Evolutionary conservation across 1,140 invertebrate species (phyloP).

Genomic region (Drosophila sproati): DNA sequence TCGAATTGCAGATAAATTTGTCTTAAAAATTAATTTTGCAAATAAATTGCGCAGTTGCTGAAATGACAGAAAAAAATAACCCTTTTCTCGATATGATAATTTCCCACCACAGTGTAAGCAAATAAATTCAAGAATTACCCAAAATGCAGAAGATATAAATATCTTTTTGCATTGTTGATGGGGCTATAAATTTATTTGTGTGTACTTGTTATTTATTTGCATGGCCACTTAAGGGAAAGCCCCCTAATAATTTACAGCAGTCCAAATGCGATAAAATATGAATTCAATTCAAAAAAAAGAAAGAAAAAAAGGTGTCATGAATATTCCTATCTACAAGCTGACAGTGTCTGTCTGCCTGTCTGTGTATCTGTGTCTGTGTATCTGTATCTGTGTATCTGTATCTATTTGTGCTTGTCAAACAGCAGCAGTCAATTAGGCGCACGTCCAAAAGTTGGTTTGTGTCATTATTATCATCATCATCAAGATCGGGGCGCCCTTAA

Average conservation of each 20-base stretch:
- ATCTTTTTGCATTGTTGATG: constrained; percentile 9
- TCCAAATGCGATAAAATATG: constrained; percentile 60
- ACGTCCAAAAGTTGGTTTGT: constrained; percentile 40
- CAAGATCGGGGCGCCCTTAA: constrained; percentile 20
- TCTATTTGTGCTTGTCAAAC: constrained; percentile 79
- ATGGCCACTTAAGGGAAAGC: constrained; percentile 55
- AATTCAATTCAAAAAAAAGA: constrained; percentile 19
- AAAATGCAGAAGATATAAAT: background rate
- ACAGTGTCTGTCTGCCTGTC: background rate
- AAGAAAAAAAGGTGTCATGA: constrained; percentile 38
- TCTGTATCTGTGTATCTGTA: constrained; percentile 25
- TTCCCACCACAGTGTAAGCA: background rate
- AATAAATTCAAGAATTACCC: background rate
- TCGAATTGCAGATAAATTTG: constrained; percentile 32
- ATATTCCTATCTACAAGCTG: constrained; percentile 35
- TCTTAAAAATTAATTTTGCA: constrained; percentile 14
- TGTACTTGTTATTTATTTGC: constrained; percentile 77
- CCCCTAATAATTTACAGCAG: constrained; percentile 46
- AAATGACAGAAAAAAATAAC: background rate
- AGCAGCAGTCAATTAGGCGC: constrained; percentile 78
- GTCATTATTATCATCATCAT: constrained; percentile 53
- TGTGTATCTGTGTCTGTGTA: constrained; percentile 2
- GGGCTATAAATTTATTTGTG: constrained; percentile 53
- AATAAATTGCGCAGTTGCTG: constrained; percentile 8
- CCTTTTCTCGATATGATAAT: background rate